phyloP scores from a whole-genome alignment of 1,140 invertebrate genomes.

The Tyrophagus putrescentiae region DNA sequence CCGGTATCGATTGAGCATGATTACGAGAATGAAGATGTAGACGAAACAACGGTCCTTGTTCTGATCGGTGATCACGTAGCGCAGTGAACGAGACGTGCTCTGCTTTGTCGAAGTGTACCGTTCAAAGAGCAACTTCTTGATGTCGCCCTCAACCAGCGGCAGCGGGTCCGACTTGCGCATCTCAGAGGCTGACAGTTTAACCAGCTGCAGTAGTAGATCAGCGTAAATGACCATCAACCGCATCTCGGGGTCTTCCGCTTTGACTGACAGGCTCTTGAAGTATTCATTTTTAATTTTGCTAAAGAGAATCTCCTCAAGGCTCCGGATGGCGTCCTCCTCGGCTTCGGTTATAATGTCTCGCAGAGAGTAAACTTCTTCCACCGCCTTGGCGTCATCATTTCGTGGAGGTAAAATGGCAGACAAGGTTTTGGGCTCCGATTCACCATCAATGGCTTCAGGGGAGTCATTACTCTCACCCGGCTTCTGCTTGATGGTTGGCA shows the following conservation, averaged over 20 bases:
- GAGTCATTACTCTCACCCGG: not conserved
- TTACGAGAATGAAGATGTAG: slow-evolving; percentile 9
- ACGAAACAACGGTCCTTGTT: slow-evolving; percentile 9
- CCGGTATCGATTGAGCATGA: slow-evolving; percentile 7
- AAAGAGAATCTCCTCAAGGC: slow-evolving; percentile 2
- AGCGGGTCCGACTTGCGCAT: slow-evolving; percentile 11
- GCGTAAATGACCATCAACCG: slow-evolving; percentile 16
- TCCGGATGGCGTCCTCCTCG: not conserved
- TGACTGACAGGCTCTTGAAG: not conserved
- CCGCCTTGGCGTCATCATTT: not conserved
- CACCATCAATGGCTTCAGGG: not conserved
- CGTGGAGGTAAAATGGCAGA: not conserved
- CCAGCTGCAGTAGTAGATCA: slow-evolving; percentile 13
- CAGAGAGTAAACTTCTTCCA: slow-evolving; percentile 9
- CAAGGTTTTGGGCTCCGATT: not conserved
- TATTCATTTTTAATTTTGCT: slow-evolving; percentile 7
- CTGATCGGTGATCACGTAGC: slow-evolving; percentile 10
- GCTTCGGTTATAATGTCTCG: slow-evolving; percentile 9
- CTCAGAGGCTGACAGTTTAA: not conserved
- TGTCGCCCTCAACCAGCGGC: not conserved
- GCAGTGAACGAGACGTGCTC: not conserved
- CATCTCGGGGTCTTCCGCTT: not conserved
- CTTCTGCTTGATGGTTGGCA: not conserved
- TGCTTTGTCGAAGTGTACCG: slow-evolving; percentile 10
- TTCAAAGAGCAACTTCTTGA: slow-evolving; percentile 15